Evolutionary conservation across 2,113 vertebrate genomes (phyloP).

Genomic region (Mustela nigripes): DNA sequence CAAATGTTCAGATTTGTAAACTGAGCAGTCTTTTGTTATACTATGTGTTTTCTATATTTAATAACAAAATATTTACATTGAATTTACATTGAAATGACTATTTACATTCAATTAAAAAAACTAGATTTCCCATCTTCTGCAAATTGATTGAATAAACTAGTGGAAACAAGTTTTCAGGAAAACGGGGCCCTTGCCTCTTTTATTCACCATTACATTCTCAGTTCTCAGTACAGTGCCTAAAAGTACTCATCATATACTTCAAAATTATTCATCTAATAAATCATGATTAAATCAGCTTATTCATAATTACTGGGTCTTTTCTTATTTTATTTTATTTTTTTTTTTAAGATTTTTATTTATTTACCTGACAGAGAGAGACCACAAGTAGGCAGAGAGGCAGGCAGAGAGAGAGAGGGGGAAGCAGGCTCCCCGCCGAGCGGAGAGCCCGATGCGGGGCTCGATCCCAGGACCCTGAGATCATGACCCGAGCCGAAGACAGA

Average conservation of each 20-base stretch:
- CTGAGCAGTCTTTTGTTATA: not conserved
- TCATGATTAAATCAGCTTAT: constrained; percentile 6
- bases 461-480: too few relatives aligned
- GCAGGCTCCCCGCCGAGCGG: too few relatives aligned
- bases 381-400: too few relatives aligned
- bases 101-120: constrained; percentile 23
- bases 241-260: not conserved
- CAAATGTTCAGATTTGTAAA: constrained; percentile 13
- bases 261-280: constrained; percentile 35
- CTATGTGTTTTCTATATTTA: not conserved
- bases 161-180: not conserved
- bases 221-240: not conserved
- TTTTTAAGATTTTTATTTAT: too few relatives aligned
- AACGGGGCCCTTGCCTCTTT: not conserved
- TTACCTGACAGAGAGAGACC: too few relatives aligned
- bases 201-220: not conserved
- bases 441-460: too few relatives aligned
- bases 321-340: too few relatives aligned
- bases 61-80: constrained; percentile 26
- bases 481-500: too few relatives aligned
- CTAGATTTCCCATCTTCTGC: constrained; percentile 20
- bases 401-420: too few relatives aligned
- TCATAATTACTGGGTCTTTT: constrained; percentile 3
- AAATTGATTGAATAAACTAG: not conserved
- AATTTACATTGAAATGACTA: not conserved